Conservation (phyloP, 1,140 invertebrate genomes). For the Cotesia chilonis region DNA sequence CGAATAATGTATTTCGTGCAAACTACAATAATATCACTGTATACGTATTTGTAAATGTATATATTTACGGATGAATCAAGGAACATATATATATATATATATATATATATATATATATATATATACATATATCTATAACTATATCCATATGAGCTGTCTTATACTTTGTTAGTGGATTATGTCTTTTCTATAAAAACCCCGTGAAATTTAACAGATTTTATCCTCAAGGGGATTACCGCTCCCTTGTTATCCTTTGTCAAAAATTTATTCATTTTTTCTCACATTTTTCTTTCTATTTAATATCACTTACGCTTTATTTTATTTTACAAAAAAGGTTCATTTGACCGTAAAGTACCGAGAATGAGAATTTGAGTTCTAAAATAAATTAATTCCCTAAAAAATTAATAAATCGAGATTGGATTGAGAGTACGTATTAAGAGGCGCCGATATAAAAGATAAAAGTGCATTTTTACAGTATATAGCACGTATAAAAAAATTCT, state of each 20-base stretch:
- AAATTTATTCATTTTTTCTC: conserved; percentile 1
- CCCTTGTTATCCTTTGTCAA: conserved; percentile 19
- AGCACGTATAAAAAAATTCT: background rate
- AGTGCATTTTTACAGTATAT: too few relatives aligned
- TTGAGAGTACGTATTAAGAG: too few relatives aligned
- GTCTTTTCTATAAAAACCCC: background rate
- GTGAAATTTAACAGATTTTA: conserved; percentile 25
- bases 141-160: background rate
- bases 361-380: too few relatives aligned
- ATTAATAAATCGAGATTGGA: too few relatives aligned
- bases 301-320: too few relatives aligned
- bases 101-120: conserved; percentile 5
- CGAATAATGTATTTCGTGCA: conserved; percentile 18
- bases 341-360: too few relatives aligned
- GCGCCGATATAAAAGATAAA: too few relatives aligned
- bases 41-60: background rate
- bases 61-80: too few relatives aligned
- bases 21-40: conserved; percentile 9
- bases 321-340: too few relatives aligned
- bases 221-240: conserved; percentile 12
- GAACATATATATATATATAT: background rate
- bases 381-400: too few relatives aligned
- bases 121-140: too few relatives aligned
- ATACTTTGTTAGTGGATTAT: background rate
- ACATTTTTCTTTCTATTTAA: too few relatives aligned